These are phyloP conservation scores for Gymnocheta viridis DNA, from an alignment of 2,888 invertebrate species.

Conservation along the genomic window DNA sequence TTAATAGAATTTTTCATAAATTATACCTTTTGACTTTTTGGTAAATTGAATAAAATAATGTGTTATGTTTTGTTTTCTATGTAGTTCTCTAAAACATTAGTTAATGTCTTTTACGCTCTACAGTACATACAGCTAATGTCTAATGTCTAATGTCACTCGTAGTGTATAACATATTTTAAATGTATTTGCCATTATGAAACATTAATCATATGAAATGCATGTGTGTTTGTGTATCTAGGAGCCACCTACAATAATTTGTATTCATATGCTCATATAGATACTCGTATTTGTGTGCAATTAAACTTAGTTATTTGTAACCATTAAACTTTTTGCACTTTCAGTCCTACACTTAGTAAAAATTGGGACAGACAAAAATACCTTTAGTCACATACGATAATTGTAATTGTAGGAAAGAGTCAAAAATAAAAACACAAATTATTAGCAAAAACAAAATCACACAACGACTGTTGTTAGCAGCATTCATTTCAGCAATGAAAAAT, in stretches of 20 bases:
- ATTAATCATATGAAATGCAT: slow-evolving; percentile 58
- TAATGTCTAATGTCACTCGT: slow-evolving; percentile 47
- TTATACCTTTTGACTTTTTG: slow-evolving; percentile 67
- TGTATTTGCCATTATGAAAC: slow-evolving; percentile 63
- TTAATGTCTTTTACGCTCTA: slow-evolving; percentile 65
- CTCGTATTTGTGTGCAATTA: neutral
- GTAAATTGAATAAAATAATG: slow-evolving; percentile 69
- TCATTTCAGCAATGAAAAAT: slow-evolving; percentile 7
- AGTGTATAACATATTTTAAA: slow-evolving; percentile 7
- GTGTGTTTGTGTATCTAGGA: neutral
- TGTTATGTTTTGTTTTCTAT: slow-evolving; percentile 26
- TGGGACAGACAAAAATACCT: slow-evolving; percentile 27
- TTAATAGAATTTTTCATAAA: slow-evolving; percentile 62
- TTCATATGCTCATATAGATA: neutral
- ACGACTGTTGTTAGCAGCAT: slow-evolving; percentile 5
- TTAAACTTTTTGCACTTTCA: slow-evolving; percentile 61
- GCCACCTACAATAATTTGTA: slow-evolving; percentile 49
- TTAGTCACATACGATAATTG: slow-evolving; percentile 31
- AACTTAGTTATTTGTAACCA: slow-evolving; percentile 59
- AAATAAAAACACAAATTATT: slow-evolving; percentile 33
- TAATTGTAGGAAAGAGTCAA: slow-evolving; percentile 38
- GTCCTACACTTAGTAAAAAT: slow-evolving; percentile 15
- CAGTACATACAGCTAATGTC: slow-evolving; percentile 19
- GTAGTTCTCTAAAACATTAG: slow-evolving; percentile 58
- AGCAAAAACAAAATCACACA: slow-evolving; percentile 10